Percentiles rank a stretch among this genome's conserved stretches.
Conservation (phyloP, 2,888 invertebrate genomes). For the Tipula vernalis region DNA sequence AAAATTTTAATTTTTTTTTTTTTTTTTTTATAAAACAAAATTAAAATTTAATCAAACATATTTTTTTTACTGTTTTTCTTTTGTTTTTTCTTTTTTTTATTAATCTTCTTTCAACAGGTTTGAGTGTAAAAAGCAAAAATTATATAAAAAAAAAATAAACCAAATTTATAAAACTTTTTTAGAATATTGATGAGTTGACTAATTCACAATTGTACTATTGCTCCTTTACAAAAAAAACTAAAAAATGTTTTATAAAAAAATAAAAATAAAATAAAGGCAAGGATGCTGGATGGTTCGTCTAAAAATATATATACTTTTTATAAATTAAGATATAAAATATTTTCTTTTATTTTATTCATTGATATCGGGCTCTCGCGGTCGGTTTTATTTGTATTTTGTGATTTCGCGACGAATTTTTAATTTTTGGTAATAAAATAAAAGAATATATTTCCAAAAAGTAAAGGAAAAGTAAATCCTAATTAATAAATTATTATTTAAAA, state of each 20-base stretch:
- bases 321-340: not conserved
- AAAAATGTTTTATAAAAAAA: not conserved
- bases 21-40: not conserved
- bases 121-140: not conserved
- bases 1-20: not conserved
- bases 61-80: not conserved
- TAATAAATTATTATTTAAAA: conserved; percentile 5
- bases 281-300: conserved; percentile 9
- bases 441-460: not conserved
- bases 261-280: not conserved
- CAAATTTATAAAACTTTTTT: conserved; percentile 4
- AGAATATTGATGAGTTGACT: not conserved
- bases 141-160: not conserved
- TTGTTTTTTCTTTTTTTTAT: conserved; percentile 7
- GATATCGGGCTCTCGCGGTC: not conserved
- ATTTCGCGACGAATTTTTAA: not conserved
- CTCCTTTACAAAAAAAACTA: not conserved
- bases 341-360: not conserved
- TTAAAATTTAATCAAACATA: not conserved
- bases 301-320: not conserved
- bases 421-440: not conserved
- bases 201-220: not conserved
- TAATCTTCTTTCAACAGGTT: conserved; percentile 10
- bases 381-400: not conserved
- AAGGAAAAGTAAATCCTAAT: conserved; percentile 8